These are phyloP conservation scores for Aulostomus chinensis DNA, from an alignment of 2,797 vertebrate genomes.

Conservation along the genomic window DNA sequence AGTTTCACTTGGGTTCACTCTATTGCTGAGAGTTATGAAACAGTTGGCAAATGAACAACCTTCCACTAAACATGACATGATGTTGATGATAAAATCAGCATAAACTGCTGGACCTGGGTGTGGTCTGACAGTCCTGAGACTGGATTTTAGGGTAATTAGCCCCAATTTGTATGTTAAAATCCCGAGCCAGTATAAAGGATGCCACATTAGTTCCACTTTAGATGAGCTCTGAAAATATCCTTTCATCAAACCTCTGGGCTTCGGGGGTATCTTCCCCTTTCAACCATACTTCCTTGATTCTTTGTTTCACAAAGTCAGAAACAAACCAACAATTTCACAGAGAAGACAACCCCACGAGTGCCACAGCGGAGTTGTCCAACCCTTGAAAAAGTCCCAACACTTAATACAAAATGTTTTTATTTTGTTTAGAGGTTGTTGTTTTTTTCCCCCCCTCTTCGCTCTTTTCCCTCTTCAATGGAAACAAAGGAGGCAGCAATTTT, in stretches of 20 bases:
- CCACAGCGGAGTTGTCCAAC: constrained; percentile 39
- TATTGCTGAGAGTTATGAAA: no score
- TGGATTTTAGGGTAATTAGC: constrained; percentile 76
- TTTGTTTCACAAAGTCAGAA: constrained; percentile 43
- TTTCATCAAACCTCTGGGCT: constrained; percentile 71
- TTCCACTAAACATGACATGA: no score
- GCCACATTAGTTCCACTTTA: constrained; percentile 81
- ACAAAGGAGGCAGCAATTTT: constrained; percentile 79
- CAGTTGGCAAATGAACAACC: no score
- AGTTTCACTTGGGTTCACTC: no score
- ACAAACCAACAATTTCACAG: constrained; percentile 59
- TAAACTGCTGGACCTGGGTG: no score
- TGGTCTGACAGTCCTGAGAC: constrained; percentile 49
- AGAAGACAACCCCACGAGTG: constrained; percentile 47
- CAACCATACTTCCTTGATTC: constrained; percentile 47
- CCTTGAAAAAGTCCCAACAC: constrained; percentile 69
- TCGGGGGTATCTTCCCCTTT: constrained; percentile 52
- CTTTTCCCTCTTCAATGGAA: constrained; percentile 41
- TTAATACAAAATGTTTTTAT: constrained; percentile 76
- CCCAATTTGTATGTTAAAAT: constrained; percentile 81
- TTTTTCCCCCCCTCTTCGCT: constrained; percentile 14
- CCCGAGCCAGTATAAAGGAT: constrained; percentile 65
- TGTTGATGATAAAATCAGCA: no score
- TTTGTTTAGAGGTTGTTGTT: no score
- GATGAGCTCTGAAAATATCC: constrained; percentile 65